A percentile compares a stretch with the other conserved stretches of the same genome.
These are phyloP conservation scores for Tridacna gigas DNA, from an alignment of 2,888 invertebrate species.

Conservation along the genomic window DNA sequence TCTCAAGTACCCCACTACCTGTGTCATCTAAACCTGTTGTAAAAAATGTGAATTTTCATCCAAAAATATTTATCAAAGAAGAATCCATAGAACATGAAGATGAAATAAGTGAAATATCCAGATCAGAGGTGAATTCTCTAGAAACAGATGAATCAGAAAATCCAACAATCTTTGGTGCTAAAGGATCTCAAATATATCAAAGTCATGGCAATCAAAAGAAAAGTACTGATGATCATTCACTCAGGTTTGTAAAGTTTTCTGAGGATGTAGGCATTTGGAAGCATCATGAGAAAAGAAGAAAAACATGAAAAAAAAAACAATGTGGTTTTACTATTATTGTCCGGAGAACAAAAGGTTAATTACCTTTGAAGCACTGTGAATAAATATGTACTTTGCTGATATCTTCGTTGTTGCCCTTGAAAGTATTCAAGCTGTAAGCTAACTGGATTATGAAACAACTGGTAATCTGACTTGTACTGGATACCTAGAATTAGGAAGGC, in stretches of 20 bases:
- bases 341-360: too few species aligned
- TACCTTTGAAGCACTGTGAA: too few species aligned
- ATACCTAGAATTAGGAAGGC: too few species aligned
- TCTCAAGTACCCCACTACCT: constrained; percentile 56
- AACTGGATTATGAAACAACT: too few species aligned
- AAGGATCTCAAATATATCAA: background rate
- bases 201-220: background rate
- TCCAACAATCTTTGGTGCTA: background rate
- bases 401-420: too few species aligned
- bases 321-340: too few species aligned
- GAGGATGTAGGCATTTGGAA: too few species aligned
- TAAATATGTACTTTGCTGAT: too few species aligned
- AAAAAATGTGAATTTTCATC: constrained; percentile 44
- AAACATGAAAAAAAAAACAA: too few species aligned
- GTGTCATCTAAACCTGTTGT: constrained; percentile 1
- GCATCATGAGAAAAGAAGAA: too few species aligned
- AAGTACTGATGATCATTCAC: background rate
- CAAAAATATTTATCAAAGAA: constrained; percentile 25
- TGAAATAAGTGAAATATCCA: constrained; percentile 20
- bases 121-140: background rate
- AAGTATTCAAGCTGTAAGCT: too few species aligned
- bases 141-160: background rate
- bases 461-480: too few species aligned
- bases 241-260: background rate
- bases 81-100: constrained; percentile 15